Evolutionary conservation across 1,140 invertebrate genomes (phyloP), one percentile per base, ranked within the genome.

Genomic region (Ladona fulva): DNA sequence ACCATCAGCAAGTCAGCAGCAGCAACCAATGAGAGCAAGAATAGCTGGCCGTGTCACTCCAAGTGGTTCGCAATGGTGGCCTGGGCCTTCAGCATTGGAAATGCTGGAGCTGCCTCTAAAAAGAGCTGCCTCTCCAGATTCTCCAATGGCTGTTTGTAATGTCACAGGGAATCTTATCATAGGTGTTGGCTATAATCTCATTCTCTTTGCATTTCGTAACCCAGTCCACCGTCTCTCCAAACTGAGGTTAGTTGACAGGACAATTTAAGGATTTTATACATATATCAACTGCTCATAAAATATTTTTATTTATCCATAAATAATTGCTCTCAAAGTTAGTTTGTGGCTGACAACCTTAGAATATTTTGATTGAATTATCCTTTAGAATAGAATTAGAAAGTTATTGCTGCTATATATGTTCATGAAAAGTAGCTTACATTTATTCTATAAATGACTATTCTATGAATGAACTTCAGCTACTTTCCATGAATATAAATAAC

Each of bases 31-130:
- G 88, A 84, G 90, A 78, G 91, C 91, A 1, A 85, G 91, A 77
- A 92, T 92, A 59, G 91, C 91, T 19, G 91, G 91, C 0, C 82
- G 90, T 75, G 90, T 91, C 0, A 91, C 90, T 1, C 89, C 90
- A 0, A 90, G 89, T 77, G 85, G 86, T 74, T 89, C 87, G 78
- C 85, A 89, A 76, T 87, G 88, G n/a, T 80, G 76, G 85, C 87
- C 78, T 85, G 86, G 80, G 78, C 80, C 77, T 77, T 79, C 59
- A 80, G 81, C 77, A 79, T 82, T 91, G 44, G 90, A 92, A 81
- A 92, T 92, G 90, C 90, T 92, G 78, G 91, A 92, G 80, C 83
- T 92, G 24, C 91, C 90, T 0, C 81, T 91, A 0, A 87, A 85
- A 52, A 80, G 82, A 81, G 80, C 88, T 74, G 89, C 90, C 0